phyloP scores from a whole-genome alignment of 2,113 vertebrate species.

The Elaphurus davidianus region DNA sequence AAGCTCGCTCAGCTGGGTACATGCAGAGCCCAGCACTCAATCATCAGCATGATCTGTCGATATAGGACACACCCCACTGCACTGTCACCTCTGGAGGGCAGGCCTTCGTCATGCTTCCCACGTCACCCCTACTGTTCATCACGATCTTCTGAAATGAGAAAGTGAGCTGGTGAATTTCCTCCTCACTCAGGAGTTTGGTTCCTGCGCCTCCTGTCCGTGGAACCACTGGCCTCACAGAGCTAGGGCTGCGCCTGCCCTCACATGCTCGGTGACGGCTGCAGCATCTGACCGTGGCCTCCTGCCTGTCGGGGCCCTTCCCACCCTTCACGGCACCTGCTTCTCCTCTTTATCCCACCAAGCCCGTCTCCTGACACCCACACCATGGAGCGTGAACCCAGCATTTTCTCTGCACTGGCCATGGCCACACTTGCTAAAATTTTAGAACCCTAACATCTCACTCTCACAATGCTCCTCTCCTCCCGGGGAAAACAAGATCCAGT shows the following conservation, averaged over 20 bases:
- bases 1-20: background rate
- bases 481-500: background rate
- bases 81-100: background rate
- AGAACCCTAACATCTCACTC: background rate
- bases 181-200: background rate
- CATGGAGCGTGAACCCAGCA: fast-evolving
- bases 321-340: background rate
- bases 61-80: fast-evolving
- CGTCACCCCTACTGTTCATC: background rate
- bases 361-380: background rate
- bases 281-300: background rate
- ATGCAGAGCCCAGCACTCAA: background rate
- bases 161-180: background rate
- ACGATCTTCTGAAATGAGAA: background rate
- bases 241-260: background rate
- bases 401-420: background rate
- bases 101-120: background rate
- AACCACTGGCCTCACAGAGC: background rate
- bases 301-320: background rate
- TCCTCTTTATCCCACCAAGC: fast-evolving
- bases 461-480: background rate
- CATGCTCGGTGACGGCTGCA: background rate
- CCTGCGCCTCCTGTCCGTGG: background rate
- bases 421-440: background rate
- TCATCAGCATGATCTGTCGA: background rate